These are phyloP conservation scores for Hypsopygia costalis DNA, from an alignment of 2,888 invertebrate species.

Conservation along the genomic window DNA sequence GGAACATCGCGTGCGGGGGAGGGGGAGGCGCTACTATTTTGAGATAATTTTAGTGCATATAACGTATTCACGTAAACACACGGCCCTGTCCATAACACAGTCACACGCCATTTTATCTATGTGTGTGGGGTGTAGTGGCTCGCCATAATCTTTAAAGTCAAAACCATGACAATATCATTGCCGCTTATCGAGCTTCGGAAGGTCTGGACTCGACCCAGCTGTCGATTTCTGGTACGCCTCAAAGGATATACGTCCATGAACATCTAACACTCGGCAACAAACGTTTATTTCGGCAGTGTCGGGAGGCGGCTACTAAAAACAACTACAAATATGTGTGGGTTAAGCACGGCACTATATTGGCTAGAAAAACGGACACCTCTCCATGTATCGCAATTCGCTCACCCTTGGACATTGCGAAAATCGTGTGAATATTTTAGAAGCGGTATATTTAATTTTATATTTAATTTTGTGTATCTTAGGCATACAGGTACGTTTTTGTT, in stretches of 20 bases:
- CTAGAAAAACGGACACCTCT: slow-evolving; percentile 5
- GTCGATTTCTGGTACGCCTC: background rate
- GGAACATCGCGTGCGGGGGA: too few relatives aligned
- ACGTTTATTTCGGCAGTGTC: slow-evolving; percentile 3
- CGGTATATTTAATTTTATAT: background rate
- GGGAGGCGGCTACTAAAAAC: background rate
- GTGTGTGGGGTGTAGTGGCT: too few relatives aligned
- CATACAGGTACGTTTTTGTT: background rate
- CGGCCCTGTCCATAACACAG: too few relatives aligned
- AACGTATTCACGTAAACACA: too few relatives aligned
- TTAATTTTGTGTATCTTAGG: background rate
- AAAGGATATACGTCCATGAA: background rate
- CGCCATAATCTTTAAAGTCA: too few relatives aligned
- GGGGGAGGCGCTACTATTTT: too few relatives aligned
- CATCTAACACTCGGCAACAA: slow-evolving; percentile 1
- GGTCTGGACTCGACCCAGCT: background rate
- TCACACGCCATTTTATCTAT: too few relatives aligned
- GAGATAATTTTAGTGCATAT: too few relatives aligned
- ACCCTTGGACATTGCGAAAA: background rate
- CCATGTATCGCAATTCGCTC: slow-evolving; percentile 6
- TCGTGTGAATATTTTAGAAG: background rate
- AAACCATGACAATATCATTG: too few relatives aligned
- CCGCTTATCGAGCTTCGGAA: too few relatives aligned
- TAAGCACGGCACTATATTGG: slow-evolving; percentile 2
- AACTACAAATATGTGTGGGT: slow-evolving; percentile 4